These are phyloP conservation scores for Andrena flavipes DNA, from an alignment of 2,888 invertebrate genomes.

Conservation along the genomic window DNA sequence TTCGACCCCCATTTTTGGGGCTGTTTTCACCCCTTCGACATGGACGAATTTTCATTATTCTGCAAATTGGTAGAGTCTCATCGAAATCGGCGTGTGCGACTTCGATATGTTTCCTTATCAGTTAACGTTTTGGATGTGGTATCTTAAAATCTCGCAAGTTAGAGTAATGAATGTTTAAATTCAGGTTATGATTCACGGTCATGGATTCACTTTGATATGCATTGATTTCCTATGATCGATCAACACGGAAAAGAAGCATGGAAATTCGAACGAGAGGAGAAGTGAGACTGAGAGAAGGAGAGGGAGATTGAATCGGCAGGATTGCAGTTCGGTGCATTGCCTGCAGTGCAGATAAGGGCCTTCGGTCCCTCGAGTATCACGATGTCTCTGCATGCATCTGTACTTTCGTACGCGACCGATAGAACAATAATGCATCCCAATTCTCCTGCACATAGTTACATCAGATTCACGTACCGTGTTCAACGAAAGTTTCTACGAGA, in stretches of 20 bases:
- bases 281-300: conserved; percentile 16
- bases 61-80: no score
- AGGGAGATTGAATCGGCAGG: conserved; percentile 47
- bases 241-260: background rate
- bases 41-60: no score
- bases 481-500: background rate
- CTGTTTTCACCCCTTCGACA: no score
- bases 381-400: conserved; percentile 24
- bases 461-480: conserved; percentile 5
- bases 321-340: conserved; percentile 58
- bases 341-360: conserved; percentile 73
- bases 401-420: conserved; percentile 18
- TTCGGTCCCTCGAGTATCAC: conserved; percentile 47
- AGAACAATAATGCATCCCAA: conserved; percentile 29
- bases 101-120: no score
- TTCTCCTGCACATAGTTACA: conserved; percentile 1
- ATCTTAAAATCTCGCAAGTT: no score
- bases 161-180: background rate
- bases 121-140: no score
- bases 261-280: conserved; percentile 12
- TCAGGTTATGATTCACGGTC: background rate
- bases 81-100: no score
- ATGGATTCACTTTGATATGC: background rate
- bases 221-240: background rate
- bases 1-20: no score